Percentiles rank a stretch among this genome's conserved stretches.
These are phyloP conservation scores for Ceratoteleas bidentatus DNA, from an alignment of 1,140 invertebrate genomes.

Conservation along the genomic window DNA sequence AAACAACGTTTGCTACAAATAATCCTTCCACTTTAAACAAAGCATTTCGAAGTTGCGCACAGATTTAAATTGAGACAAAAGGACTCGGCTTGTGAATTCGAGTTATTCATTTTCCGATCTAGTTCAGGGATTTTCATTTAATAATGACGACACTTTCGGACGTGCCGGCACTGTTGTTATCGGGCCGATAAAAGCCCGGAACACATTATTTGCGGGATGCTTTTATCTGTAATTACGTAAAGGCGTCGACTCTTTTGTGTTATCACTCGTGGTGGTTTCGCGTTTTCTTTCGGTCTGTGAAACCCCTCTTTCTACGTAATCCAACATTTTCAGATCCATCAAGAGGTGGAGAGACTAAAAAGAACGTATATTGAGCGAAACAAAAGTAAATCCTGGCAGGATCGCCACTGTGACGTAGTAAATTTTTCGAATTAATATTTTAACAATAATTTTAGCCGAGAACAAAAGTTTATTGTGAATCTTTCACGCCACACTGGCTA, in stretches of 20 bases:
- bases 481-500: too few species aligned
- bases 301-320: too few species aligned
- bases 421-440: too few species aligned
- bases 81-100: neutral
- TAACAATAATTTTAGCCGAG: too few species aligned
- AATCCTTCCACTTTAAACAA: conserved; percentile 32
- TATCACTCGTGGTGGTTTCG: neutral
- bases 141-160: conserved; percentile 14
- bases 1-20: conserved; percentile 34
- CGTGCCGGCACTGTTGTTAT: conserved; percentile 7
- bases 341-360: too few species aligned
- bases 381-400: too few species aligned
- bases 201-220: conserved; percentile 10
- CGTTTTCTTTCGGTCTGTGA: neutral
- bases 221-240: conserved; percentile 19
- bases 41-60: conserved; percentile 4
- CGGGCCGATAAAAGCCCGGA: conserved; percentile 12
- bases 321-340: too few species aligned
- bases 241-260: neutral
- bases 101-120: conserved; percentile 30
- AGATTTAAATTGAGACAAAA: conserved; percentile 23
- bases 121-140: conserved; percentile 27
- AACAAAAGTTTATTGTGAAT: too few species aligned
- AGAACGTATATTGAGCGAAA: too few species aligned
- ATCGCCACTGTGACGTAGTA: too few species aligned